Base-by-base conservation (phyloP, 1,140 invertebrate genomes). In the Zelostemma sp. region DNA sequence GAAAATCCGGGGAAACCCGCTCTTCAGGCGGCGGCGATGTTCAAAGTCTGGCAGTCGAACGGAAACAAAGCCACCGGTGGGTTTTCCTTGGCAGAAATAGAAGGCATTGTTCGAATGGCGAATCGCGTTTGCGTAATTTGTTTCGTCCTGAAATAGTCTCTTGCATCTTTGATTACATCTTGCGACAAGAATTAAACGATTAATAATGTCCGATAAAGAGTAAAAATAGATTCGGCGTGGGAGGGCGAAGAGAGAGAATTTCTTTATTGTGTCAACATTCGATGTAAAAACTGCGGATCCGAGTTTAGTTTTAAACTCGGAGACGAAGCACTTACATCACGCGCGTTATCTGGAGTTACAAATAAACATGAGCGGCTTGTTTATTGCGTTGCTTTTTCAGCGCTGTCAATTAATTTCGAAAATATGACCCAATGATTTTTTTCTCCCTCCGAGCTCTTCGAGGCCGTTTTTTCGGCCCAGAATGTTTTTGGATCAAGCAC, bases 21-120 rank as follows among this genome's bases (percentile, higher is more conserved):
- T 0, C 92, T 97, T 73, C 96, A 98, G 83, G 96, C 95, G 0
- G 93, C 96, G 67, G 92, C 95, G 1, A 97, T 98, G 95, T 89
- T 99, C 33, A 91, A 95, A 68, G 87, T 97, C 19, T 98, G 95
- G 95, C 89, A 90, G 41, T 87, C 88, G 60, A 85, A 91, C 14
- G 90, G 91, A 16, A 91, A 93, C 64, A 92, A 92, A 82, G 92
- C 92, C 18, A 91, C 91, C 73, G 91, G 92, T 90, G 83, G 84
- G 76, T 72, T 40, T 35, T n/a, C 11, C n/a, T 5, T 35, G 3
- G 21, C 21, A 4, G 21, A 25, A 25, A 25, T 8, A 3, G 21
- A 25, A 8, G 21, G 8, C 8, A 25, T 25, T n/a, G n/a, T n/a
- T n/a, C n/a, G n/a, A n/a, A n/a, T n/a, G n/a, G n/a, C n/a, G n/a